phyloP scores from a whole-genome alignment of 1,140 invertebrate genomes.

The Heliconius melpomene region DNA sequence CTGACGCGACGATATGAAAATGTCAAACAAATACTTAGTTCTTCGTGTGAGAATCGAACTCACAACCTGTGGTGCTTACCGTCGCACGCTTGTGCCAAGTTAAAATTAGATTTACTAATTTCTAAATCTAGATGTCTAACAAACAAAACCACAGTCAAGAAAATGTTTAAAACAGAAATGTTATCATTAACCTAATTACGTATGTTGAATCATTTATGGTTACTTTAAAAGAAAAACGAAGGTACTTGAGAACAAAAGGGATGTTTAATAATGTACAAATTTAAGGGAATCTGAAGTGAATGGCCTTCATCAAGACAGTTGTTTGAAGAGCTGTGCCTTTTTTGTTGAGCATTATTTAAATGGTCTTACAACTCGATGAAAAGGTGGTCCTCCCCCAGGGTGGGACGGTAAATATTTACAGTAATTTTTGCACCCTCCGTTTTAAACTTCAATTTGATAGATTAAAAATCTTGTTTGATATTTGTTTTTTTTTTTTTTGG shows the following conservation, averaged over 20 bases:
- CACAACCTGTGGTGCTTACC: too few relatives aligned
- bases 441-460: slow-evolving; percentile 13
- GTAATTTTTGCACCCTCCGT: slow-evolving; percentile 24
- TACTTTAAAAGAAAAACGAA: slow-evolving; percentile 17
- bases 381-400: slow-evolving; percentile 12
- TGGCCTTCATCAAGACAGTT: slow-evolving; percentile 35
- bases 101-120: background rate
- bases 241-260: slow-evolving; percentile 31
- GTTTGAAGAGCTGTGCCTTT: slow-evolving; percentile 29
- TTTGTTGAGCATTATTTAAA: slow-evolving; percentile 31
- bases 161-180: background rate
- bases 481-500: background rate
- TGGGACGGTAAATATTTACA: slow-evolving; percentile 31
- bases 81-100: background rate
- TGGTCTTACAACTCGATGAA: slow-evolving; percentile 23
- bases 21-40: too few relatives aligned
- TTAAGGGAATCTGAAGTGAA: slow-evolving; percentile 39
- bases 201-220: slow-evolving; percentile 25
- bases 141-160: background rate
- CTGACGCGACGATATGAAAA: too few relatives aligned
- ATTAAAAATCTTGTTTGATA: slow-evolving; percentile 9
- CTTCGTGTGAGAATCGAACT: too few relatives aligned
- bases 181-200: slow-evolving; percentile 28
- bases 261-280: slow-evolving; percentile 42
- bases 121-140: background rate